Evolutionary conservation across 1,140 invertebrate species (phyloP).

Genomic region (Dermatophagoides farinae): DNA sequence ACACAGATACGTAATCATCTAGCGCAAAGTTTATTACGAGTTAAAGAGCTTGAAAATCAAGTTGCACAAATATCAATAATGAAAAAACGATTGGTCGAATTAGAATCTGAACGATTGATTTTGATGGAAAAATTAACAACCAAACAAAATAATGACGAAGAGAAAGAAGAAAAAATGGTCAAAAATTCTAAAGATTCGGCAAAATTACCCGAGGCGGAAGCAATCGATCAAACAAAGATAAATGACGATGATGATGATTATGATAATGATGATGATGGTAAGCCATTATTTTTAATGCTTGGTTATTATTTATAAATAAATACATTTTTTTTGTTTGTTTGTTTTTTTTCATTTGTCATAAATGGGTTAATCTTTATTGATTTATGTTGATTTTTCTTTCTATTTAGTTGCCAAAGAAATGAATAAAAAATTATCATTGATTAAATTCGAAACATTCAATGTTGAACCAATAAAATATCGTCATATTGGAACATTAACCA

Average conservation of each 20-base stretch:
- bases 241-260: no score
- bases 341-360: no score
- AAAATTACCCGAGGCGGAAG: no score
- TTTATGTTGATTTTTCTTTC: not conserved
- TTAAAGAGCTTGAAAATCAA: slow-evolving; percentile 59
- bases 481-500: slow-evolving; percentile 12
- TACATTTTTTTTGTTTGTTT: no score
- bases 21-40: slow-evolving; percentile 49
- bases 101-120: slow-evolving; percentile 50
- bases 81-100: slow-evolving; percentile 41
- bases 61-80: slow-evolving; percentile 54
- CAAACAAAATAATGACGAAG: slow-evolving; percentile 18
- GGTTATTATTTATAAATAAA: no score
- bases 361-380: no score
- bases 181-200: not conserved
- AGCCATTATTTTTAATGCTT: no score
- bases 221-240: no score
- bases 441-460: not conserved
- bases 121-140: slow-evolving; percentile 36
- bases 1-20: slow-evolving; percentile 43
- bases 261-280: no score
- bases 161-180: not conserved
- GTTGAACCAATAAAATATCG: not conserved
- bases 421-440: not conserved
- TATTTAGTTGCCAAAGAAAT: no score